A percentile compares a stretch with the other conserved stretches of the same genome.
phyloP scores from a whole-genome alignment of 2,888 invertebrate genomes.

The Ophion ellenae region DNA sequence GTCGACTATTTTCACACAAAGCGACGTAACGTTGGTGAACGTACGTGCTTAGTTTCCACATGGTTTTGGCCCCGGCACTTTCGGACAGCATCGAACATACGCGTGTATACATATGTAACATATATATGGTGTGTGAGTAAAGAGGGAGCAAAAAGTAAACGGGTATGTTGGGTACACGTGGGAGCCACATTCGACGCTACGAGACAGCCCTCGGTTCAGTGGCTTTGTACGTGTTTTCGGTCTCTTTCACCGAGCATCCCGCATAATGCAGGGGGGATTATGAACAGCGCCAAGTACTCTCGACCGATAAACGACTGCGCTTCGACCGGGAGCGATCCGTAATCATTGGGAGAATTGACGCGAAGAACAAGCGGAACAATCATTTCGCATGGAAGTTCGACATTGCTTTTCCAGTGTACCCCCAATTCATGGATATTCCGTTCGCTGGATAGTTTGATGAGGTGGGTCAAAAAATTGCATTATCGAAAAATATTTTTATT shows the following conservation, averaged over 20 bases:
- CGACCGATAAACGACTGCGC: background rate
- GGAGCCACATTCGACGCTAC: slow-evolving; percentile 55
- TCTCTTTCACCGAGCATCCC: background rate
- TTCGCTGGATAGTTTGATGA: too few species aligned
- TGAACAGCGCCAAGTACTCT: background rate
- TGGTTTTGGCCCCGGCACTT: background rate
- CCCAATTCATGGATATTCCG: background rate
- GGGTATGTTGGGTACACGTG: slow-evolving; percentile 58
- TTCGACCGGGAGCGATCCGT: background rate
- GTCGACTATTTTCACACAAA: background rate
- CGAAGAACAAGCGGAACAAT: background rate
- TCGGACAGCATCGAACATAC: background rate
- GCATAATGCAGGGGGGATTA: background rate
- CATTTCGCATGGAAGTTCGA: background rate
- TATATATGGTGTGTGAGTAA: slow-evolving; percentile 49
- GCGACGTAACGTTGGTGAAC: background rate
- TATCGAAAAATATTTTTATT: too few species aligned
- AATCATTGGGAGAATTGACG: background rate
- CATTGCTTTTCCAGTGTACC: background rate
- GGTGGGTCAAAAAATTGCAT: too few species aligned
- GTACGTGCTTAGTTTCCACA: slow-evolving; percentile 4
- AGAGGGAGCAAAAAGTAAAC: slow-evolving; percentile 48
- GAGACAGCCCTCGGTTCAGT: background rate
- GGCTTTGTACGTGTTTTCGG: background rate
- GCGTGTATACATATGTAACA: background rate